Evolutionary conservation across 2,113 vertebrate genomes (phyloP).

Genomic region (Pygoscelis adeliae): DNA sequence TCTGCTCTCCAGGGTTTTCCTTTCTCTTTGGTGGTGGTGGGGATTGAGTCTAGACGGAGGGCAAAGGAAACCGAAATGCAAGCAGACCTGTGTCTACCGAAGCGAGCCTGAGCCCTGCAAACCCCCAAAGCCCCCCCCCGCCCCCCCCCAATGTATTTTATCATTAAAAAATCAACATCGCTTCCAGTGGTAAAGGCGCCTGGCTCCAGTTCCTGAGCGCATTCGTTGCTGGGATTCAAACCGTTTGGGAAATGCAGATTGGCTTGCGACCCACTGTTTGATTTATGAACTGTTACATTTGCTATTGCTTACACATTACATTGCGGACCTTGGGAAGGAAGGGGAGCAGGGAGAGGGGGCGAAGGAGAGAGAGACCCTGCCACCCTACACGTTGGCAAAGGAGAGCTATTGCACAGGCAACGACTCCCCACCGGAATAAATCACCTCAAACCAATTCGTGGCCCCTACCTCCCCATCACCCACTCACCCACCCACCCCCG

Average conservation of each 20-base stretch:
- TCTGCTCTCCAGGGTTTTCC: slow-evolving; percentile 50
- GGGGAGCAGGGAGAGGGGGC: background rate
- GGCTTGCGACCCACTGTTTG: slow-evolving; percentile 68
- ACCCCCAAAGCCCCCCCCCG: background rate
- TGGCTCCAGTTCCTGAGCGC: slow-evolving; percentile 36
- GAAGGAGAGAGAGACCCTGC: background rate
- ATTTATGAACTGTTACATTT: slow-evolving; percentile 72
- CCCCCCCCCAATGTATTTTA: slow-evolving; percentile 11
- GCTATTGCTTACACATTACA: slow-evolving; percentile 75
- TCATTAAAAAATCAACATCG: slow-evolving; percentile 51
- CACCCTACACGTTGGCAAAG: background rate
- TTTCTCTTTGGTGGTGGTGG: background rate
- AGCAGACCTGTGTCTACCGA: background rate
- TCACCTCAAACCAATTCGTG: background rate
- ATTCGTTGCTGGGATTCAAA: slow-evolving; percentile 71
- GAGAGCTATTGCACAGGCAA: background rate
- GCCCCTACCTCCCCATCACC: background rate
- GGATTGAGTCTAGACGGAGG: background rate
- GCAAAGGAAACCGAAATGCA: background rate
- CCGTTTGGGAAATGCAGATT: slow-evolving; percentile 70
- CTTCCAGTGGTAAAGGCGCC: slow-evolving; percentile 55
- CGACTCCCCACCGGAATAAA: background rate
- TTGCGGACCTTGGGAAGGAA: slow-evolving; percentile 27
- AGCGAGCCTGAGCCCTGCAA: background rate
- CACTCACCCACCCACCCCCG: background rate